Percentiles rank a stretch among this genome's conserved stretches.
Evolutionary conservation across 2,113 vertebrate species (phyloP).

Genomic region (Myotis yumanensis): DNA sequence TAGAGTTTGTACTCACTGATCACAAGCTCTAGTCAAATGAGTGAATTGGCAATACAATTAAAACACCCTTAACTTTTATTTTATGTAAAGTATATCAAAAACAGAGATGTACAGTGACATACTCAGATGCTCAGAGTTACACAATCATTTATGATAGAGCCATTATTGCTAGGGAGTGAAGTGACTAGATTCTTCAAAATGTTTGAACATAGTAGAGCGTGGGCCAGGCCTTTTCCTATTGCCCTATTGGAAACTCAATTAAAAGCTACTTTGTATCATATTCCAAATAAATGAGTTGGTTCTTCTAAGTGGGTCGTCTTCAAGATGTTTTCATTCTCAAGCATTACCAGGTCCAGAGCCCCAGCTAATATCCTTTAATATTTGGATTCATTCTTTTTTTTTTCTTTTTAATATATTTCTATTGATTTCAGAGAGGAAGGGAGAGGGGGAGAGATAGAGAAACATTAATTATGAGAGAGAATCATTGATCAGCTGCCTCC

Average conservation of each 20-base stretch:
- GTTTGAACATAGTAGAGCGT: background rate
- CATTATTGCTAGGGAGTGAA: background rate
- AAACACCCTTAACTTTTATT: background rate
- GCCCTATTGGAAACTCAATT: background rate
- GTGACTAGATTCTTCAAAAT: background rate
- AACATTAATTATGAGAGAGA: too few relatives aligned
- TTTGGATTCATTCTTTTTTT: background rate
- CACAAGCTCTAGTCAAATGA: background rate
- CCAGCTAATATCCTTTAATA: background rate
- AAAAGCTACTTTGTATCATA: background rate
- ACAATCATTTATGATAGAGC: background rate
- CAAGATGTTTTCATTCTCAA: background rate
- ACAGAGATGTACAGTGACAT: background rate
- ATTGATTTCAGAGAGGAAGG: too few relatives aligned
- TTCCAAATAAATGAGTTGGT: background rate
- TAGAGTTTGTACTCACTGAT: background rate
- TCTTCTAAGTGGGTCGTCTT: background rate
- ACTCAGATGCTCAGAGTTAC: background rate
- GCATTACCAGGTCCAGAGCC: background rate
- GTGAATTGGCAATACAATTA: background rate
- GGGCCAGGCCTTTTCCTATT: background rate
- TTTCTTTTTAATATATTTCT: too few relatives aligned
- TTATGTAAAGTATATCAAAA: background rate
- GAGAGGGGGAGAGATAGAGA: too few relatives aligned
- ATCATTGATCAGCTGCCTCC: too few relatives aligned